Base-by-base conservation (phyloP, 2,797 vertebrate genomes). In the Helarctos malayanus region DNA sequence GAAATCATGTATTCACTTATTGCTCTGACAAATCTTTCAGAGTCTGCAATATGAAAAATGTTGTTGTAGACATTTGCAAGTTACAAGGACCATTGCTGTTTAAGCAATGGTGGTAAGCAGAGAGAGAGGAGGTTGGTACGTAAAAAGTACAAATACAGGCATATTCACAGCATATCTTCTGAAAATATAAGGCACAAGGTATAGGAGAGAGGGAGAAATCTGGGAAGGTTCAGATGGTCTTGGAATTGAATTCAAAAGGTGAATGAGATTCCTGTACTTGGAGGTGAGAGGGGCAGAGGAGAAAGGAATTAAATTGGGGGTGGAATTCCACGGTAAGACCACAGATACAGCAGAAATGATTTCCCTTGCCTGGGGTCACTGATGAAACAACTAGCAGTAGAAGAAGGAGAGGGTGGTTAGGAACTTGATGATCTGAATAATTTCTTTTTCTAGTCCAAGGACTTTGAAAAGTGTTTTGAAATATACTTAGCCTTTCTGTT, bases 351-450 rank as follows among this genome's bases (percentile, higher is more conserved):
- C 32, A 85, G 54, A 56, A 52, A 2, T 81, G n/a, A 80, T 83
- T 93, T 86, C 59, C 21, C 10, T 21, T 35, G 3, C 56, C 23
- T 61, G 19, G n/a, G 56, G 65, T 91, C 59, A 73, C 52, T 56
- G 45, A 54, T 52, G 61, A 96, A 91, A 89, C 41, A 47, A 15
- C 68, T 19, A 61, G 27, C 14, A 8, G 9, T 65, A 41, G 79
- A 79, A 76, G 18, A 93, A 75, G 45, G 19, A 63, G 59, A 87
- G 32, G 63, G 57, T 92, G 54, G 49, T 94, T 59, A 92, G 54
- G 52, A 96, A 93, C 54, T 73, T 93, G 69, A 90, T 89, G 75
- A 93, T 69, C 82, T 80, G 94, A 49, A 91, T 96, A 94, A 93
- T 61, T 93, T 73, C 63, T 79, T 95, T 90, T 76, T 82, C 82